Percentiles rank a stretch among this genome's conserved stretches.
Evolutionary conservation across 2,888 invertebrate species (phyloP).

Genomic region (Thymelicus lineola): DNA sequence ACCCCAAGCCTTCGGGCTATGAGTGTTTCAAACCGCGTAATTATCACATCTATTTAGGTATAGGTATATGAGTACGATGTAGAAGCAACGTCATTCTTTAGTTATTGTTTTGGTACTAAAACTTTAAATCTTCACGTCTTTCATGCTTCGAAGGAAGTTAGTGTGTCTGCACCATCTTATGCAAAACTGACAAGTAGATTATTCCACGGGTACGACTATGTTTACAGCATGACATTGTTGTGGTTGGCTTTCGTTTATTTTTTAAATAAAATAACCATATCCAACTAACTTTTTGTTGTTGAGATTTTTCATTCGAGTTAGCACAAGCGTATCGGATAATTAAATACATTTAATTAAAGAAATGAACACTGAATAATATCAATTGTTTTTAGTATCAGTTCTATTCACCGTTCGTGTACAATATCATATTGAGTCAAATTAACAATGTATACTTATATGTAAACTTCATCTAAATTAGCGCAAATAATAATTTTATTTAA

Average conservation of each 20-base stretch:
- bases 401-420: too few species aligned
- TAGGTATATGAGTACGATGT: too few species aligned
- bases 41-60: too few species aligned
- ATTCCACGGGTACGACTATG: slow-evolving; percentile 12
- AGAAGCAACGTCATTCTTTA: not conserved
- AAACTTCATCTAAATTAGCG: too few species aligned
- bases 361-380: not conserved
- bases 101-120: not conserved
- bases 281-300: not conserved
- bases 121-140: not conserved
- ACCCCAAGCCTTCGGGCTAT: too few species aligned
- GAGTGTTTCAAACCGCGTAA: too few species aligned
- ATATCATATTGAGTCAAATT: too few species aligned
- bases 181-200: slow-evolving; percentile 35
- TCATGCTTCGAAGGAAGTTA: slow-evolving; percentile 14
- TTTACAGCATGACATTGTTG: not conserved
- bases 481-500: too few species aligned
- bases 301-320: not conserved
- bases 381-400: too few species aligned
- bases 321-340: slow-evolving; percentile 16
- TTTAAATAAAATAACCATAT: not conserved
- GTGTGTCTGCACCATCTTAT: slow-evolving; percentile 26
- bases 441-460: too few species aligned
- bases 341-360: slow-evolving; percentile 16
- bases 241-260: not conserved